phyloP scores from a whole-genome alignment of 2,888 invertebrate species.

The Elegia similella region DNA sequence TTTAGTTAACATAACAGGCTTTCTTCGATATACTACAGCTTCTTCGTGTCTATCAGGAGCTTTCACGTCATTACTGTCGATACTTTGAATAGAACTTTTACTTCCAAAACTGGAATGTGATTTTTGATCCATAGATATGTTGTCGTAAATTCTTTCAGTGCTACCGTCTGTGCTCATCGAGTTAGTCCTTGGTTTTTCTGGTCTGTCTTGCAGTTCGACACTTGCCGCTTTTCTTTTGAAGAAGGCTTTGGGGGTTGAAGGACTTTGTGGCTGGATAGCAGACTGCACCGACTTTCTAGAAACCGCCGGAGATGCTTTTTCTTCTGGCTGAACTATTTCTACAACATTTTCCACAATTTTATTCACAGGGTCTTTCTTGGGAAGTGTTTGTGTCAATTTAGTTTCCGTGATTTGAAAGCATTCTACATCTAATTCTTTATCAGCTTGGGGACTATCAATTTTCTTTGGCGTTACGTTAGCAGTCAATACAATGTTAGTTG shows the following conservation, averaged over 20 bases:
- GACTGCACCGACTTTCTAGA: slow-evolving; percentile 42
- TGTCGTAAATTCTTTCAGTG: slow-evolving; percentile 70
- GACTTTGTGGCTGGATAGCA: slow-evolving; percentile 51
- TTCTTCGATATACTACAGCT: slow-evolving; percentile 80
- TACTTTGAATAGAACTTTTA: slow-evolving; percentile 74
- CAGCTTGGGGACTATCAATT: slow-evolving; percentile 58
- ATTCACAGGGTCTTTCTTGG: slow-evolving; percentile 48
- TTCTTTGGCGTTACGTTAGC: slow-evolving; percentile 81
- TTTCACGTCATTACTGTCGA: slow-evolving; percentile 67
- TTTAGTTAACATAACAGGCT: slow-evolving; percentile 68
- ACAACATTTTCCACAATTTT: slow-evolving; percentile 47
- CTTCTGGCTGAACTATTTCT: slow-evolving; percentile 44
- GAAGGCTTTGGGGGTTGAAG: slow-evolving; percentile 70
- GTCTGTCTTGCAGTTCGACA: slow-evolving; percentile 74
- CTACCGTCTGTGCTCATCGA: slow-evolving; percentile 70
- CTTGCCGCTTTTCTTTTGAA: slow-evolving; percentile 81
- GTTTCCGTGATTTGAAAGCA: slow-evolving; percentile 46
- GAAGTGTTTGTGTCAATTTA: slow-evolving; percentile 38
- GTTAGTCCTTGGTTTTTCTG: slow-evolving; percentile 63
- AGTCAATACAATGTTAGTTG: slow-evolving; percentile 84
- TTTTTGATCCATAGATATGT: slow-evolving; percentile 70
- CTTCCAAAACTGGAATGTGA: slow-evolving; percentile 76
- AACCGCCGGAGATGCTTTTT: slow-evolving; percentile 49
- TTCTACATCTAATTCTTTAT: slow-evolving; percentile 56
- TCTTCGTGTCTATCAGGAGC: slow-evolving; percentile 69